phyloP scores from a whole-genome alignment of 2,888 invertebrate species.

The Operophtera brumata region DNA sequence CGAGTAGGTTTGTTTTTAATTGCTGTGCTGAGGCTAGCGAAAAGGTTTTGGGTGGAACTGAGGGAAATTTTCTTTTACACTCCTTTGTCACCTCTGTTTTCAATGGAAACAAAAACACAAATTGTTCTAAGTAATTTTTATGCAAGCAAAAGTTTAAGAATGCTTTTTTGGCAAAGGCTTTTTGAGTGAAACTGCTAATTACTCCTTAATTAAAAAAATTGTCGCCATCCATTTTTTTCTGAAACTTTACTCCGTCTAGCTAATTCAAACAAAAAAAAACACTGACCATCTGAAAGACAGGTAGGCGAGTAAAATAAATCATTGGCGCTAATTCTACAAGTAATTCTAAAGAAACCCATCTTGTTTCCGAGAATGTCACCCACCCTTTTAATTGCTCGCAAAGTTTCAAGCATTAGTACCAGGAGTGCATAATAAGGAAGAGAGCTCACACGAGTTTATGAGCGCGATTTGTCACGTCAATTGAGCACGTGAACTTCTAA shows the following conservation, averaged over 20 bases:
- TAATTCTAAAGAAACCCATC: too few relatives aligned
- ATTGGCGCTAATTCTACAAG: neutral
- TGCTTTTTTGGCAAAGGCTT: too few relatives aligned
- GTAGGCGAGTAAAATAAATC: too few relatives aligned
- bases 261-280: too few relatives aligned
- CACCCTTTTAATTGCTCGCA: slow-evolving; percentile 23
- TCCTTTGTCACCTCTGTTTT: neutral
- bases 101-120: too few relatives aligned
- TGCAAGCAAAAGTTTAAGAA: too few relatives aligned
- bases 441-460: slow-evolving; percentile 62
- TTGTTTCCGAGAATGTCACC: slow-evolving; percentile 19
- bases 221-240: too few relatives aligned
- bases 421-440: slow-evolving; percentile 48
- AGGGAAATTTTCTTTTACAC: slow-evolving; percentile 1
- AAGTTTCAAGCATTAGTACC: slow-evolving; percentile 31
- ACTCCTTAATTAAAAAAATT: too few relatives aligned
- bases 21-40: slow-evolving; percentile 21
- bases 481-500: slow-evolving; percentile 59
- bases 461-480: slow-evolving; percentile 75
- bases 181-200: too few relatives aligned
- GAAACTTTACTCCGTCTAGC: too few relatives aligned
- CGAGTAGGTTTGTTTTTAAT: slow-evolving; percentile 46
- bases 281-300: too few relatives aligned
- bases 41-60: slow-evolving; percentile 1
- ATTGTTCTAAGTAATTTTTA: too few relatives aligned